These are phyloP conservation scores for Centropristis striata DNA, from an alignment of 2,113 vertebrate species.

Conservation along the genomic window DNA sequence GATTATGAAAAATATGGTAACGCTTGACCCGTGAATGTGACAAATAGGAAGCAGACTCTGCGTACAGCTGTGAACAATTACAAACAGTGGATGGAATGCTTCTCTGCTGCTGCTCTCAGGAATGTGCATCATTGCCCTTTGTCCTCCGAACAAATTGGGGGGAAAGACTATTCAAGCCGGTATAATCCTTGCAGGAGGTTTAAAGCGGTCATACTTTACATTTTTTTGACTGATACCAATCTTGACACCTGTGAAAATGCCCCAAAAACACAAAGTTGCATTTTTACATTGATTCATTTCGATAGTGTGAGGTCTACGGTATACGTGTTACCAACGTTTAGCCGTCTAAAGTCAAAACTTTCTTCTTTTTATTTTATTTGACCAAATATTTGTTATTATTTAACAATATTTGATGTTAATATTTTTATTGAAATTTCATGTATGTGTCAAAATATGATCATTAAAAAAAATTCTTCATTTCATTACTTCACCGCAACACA, in stretches of 20 bases:
- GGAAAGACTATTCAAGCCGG: slow-evolving; percentile 38
- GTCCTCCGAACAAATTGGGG: slow-evolving; percentile 74
- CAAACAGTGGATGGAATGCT: slow-evolving; percentile 79
- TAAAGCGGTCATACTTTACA: slow-evolving; percentile 39
- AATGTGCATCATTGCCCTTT: slow-evolving; percentile 79
- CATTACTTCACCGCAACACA: no score
- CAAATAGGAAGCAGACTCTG: slow-evolving; percentile 76
- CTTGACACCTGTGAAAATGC: slow-evolving; percentile 51
- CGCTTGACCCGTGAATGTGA: slow-evolving; percentile 77
- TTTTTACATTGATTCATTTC: not conserved
- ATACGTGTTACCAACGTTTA: slow-evolving; percentile 1
- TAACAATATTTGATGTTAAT: no score
- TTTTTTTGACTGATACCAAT: slow-evolving; percentile 33
- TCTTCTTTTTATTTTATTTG: no score
- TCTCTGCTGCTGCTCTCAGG: slow-evolving; percentile 64
- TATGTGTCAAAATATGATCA: no score
- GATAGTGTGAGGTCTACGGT: not conserved
- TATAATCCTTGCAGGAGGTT: slow-evolving; percentile 43
- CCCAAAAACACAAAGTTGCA: not conserved
- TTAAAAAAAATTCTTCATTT: no score
- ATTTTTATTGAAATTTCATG: no score
- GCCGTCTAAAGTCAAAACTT: not conserved
- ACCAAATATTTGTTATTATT: no score
- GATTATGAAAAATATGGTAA: slow-evolving; percentile 69
- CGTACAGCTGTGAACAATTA: slow-evolving; percentile 80